Percentiles rank a stretch among this genome's conserved stretches.
Conservation (phyloP, 2,113 vertebrate genomes). For the Megaceryle torquata region DNA sequence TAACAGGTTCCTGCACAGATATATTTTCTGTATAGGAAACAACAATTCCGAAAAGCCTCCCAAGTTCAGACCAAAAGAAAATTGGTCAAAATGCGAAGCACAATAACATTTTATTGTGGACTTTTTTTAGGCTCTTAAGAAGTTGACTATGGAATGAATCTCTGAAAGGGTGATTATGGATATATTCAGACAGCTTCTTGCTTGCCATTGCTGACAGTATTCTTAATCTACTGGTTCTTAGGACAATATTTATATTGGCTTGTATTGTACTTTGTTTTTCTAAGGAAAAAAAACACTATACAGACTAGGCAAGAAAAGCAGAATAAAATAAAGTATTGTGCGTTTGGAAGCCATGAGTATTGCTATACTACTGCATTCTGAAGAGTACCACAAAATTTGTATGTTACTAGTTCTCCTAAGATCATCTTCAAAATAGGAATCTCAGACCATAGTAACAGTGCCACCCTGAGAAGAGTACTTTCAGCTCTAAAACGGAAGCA, state of each 20-base stretch:
- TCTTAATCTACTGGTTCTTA: neutral
- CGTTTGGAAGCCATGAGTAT: neutral
- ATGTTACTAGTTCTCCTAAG: neutral
- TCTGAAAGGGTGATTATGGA: neutral
- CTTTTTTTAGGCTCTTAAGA: neutral
- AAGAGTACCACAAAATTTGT: neutral
- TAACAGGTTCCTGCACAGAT: neutral
- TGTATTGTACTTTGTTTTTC: neutral
- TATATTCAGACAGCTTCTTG: neutral
- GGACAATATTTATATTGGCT: neutral
- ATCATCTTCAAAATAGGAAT: neutral
- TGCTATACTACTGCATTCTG: neutral
- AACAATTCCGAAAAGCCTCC: neutral
- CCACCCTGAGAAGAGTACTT: neutral
- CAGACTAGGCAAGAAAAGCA: neutral
- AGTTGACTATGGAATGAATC: neutral
- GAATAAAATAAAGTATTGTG: neutral
- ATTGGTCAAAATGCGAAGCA: neutral
- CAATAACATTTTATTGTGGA: neutral
- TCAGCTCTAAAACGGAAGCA: neutral
- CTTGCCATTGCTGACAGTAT: neutral
- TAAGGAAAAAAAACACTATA: neutral
- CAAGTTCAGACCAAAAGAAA: neutral
- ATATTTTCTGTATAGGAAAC: neutral
- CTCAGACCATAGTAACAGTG: neutral